phyloP scores from a whole-genome alignment of 2,113 vertebrate genomes.

The Dicrurus megarhynchus region DNA sequence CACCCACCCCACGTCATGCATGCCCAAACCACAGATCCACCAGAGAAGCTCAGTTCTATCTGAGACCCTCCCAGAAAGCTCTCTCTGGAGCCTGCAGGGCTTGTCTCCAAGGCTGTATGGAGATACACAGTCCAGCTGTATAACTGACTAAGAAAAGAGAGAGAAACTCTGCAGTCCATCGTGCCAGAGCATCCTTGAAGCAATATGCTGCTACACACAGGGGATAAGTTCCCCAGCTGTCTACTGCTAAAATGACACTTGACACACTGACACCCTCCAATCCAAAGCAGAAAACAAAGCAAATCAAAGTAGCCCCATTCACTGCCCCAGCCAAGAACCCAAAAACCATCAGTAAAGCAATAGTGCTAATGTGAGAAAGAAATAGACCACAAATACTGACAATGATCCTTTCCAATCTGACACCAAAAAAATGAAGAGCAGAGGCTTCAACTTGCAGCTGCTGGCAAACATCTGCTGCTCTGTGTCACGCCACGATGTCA shows the following conservation, averaged over 20 bases:
- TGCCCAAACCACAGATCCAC: background rate
- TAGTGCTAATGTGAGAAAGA: background rate
- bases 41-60: background rate
- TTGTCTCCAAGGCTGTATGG: background rate
- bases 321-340: background rate
- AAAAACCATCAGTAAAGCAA: background rate
- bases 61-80: background rate
- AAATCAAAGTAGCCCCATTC: background rate
- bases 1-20: rapidly evolving
- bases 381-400: background rate
- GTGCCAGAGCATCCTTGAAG: background rate
- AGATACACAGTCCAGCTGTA: background rate
- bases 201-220: rapidly evolving
- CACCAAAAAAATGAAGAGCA: background rate
- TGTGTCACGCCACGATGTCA: background rate
- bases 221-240: background rate
- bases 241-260: background rate
- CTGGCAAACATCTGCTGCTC: background rate
- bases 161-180: background rate
- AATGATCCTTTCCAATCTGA: background rate
- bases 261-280: background rate
- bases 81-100: background rate
- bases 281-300: background rate
- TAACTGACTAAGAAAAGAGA: background rate
- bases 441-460: background rate